A percentile compares a stretch with the other conserved stretches of the same genome.
Conservation (phyloP, 2,113 vertebrate species). For the Hypanus sabinus region DNA sequence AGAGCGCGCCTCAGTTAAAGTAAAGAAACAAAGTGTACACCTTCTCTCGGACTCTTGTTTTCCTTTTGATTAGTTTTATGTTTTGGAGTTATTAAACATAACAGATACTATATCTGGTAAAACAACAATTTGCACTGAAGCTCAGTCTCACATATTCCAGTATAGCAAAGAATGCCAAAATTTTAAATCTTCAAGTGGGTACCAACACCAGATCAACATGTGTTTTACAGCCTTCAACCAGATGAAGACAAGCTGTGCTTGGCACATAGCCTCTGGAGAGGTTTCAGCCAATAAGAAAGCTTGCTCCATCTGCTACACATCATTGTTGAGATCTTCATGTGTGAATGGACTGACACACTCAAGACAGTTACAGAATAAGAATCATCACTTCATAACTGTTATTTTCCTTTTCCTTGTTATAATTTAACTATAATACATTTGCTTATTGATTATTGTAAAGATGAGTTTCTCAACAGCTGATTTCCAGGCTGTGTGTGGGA, state of each 20-base stretch:
- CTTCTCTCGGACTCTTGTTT: too few species aligned
- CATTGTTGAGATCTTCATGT: conserved; percentile 24
- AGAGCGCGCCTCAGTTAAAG: too few species aligned
- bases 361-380: background rate
- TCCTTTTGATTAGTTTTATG: too few species aligned
- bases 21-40: too few species aligned
- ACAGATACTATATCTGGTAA: background rate
- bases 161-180: background rate
- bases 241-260: background rate
- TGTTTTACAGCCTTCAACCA: conserved; percentile 7
- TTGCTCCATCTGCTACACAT: conserved; percentile 27
- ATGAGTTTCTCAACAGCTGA: background rate
- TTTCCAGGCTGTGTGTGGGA: too few species aligned
- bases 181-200: background rate
- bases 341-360: background rate
- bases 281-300: background rate
- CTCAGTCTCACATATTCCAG: conserved; percentile 35
- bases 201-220: background rate
- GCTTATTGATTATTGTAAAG: background rate
- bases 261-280: background rate
- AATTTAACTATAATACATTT: background rate
- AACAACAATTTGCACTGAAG: conserved; percentile 5
- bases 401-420: background rate
- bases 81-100: too few species aligned
- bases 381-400: background rate